Base-by-base conservation (phyloP, 2,888 invertebrate species). In the Suillia variegata region DNA sequence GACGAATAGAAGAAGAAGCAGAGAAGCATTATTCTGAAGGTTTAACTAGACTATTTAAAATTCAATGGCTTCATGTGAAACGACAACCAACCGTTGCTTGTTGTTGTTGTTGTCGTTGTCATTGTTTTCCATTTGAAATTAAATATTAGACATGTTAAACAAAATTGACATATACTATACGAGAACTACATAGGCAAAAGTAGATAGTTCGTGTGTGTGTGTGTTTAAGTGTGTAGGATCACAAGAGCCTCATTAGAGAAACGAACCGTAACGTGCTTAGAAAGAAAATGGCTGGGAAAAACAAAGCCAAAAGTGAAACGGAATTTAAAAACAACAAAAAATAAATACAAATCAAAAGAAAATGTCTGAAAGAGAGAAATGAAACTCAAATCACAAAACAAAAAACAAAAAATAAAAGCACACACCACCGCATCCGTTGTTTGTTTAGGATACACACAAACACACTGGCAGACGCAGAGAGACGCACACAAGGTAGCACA, bases 341-440 rank as follows among this genome's bases (percentile, higher is more conserved):
- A 67, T 73, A 62, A 63, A 66, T 73, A 72, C 71, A 71, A 66
- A 64, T 65, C 53, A 54, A 47, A 54, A 54, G n/a, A n/a, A n/a
- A n/a, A n/a, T n/a, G n/a, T n/a, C n/a, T 26, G 15, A 45, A 45
- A 22, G 15, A 26, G 34, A n/a, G 38, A 54, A 54, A 54, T 17
- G 24, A n/a, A 45, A 45, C n/a, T 38, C 6, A 38, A 38, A 38
- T 45, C 54, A 54, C 53, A 54, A 24, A 38, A 34, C 12, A 54
- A 47, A 31, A 45, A 54, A 56, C 45, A 59, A 34, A 56, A 54
- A 56, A 58, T 10, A 64, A 62, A 49, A 13, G 38, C 38, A n/a
- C n/a, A n/a, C n/a, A n/a, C 38, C n/a, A 38, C n/a, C 6, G 38
- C 10, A 38, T 5, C n/a, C 38, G 38, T n/a, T n/a, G 38, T 38